Conservation (phyloP, 2,797 vertebrate species). For the Babyrousa celebensis region DNA sequence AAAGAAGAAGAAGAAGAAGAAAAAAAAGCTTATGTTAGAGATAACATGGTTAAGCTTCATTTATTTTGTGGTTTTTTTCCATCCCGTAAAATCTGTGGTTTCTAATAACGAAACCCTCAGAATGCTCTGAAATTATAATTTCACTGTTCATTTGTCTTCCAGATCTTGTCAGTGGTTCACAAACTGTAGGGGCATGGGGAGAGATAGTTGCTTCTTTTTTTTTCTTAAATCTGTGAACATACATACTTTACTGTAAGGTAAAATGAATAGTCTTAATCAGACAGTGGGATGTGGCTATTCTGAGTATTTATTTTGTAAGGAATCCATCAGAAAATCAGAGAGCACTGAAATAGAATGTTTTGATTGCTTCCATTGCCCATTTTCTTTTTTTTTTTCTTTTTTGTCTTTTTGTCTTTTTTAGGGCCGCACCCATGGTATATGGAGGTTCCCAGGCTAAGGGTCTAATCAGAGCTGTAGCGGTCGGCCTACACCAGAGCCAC, state of each 20-base stretch:
- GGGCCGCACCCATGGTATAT: too few relatives aligned
- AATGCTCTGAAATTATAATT: conserved; percentile 11
- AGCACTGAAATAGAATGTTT: background rate
- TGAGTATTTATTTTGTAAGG: background rate
- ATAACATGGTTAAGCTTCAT: conserved; percentile 21
- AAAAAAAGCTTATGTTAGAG: background rate
- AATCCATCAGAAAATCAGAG: background rate
- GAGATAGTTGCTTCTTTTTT: background rate
- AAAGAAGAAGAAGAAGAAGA: too few relatives aligned
- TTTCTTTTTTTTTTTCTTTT: too few relatives aligned
- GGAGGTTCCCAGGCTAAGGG: too few relatives aligned
- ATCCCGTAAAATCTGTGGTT: conserved; percentile 48
- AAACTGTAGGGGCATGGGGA: background rate
- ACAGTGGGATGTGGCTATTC: background rate
- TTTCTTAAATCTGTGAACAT: background rate
- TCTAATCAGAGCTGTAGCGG: too few relatives aligned
- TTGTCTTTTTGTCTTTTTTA: too few relatives aligned
- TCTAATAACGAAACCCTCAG: conserved; percentile 6
- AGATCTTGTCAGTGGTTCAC: background rate
- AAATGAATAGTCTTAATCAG: background rate
- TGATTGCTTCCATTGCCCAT: background rate
- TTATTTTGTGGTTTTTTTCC: conserved; percentile 63
- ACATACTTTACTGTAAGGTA: background rate
- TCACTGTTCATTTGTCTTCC: background rate
- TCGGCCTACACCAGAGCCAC: too few relatives aligned